Conservation (phyloP, 2,113 vertebrate species). For the Euleptes europaea region DNA sequence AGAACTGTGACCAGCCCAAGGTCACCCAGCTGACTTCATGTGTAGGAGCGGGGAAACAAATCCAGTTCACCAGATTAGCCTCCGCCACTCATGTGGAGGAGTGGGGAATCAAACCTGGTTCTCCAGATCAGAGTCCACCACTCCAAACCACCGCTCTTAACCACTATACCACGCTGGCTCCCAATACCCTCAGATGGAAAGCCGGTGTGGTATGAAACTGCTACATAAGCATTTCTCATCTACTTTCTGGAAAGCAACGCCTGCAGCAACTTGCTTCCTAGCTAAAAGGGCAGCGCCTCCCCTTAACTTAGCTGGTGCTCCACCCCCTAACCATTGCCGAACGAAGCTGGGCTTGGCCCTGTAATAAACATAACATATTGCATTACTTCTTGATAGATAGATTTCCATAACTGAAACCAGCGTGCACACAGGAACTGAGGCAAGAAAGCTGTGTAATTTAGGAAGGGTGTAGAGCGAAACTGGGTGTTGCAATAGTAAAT, state of each 20-base stretch:
- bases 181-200: no score
- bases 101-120: no score
- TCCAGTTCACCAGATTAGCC: no score
- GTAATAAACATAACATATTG: neutral
- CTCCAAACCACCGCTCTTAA: no score
- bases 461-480: constrained; percentile 3
- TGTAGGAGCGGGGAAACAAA: no score
- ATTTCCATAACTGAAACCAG: constrained; percentile 1
- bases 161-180: no score
- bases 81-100: no score
- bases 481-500: neutral
- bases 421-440: neutral
- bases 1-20: no score
- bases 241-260: neutral
- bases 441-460: neutral
- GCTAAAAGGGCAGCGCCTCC: neutral
- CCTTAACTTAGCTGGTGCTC: neutral
- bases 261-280: neutral
- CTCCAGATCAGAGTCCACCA: no score
- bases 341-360: neutral
- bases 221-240: neutral
- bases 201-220: neutral
- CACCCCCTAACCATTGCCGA: neutral
- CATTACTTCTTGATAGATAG: neutral
- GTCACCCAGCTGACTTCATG: no score